Conservation (phyloP, 2,797 vertebrate genomes). For the Rhabdomys pumilio region DNA sequence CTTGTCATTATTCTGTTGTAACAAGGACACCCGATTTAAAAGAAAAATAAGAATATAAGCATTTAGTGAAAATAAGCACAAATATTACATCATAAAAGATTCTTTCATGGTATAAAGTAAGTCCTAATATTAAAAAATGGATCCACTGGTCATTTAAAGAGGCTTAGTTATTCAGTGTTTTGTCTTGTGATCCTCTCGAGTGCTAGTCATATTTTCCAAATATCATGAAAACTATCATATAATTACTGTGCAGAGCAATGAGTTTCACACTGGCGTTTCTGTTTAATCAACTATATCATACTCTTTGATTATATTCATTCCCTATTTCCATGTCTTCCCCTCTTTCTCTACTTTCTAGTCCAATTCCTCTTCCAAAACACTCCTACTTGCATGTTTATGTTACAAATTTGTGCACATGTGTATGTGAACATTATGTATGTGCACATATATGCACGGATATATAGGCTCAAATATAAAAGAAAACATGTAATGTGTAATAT, state of each 20-base stretch:
- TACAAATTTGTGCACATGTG: background rate
- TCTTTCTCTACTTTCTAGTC: background rate
- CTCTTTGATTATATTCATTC: background rate
- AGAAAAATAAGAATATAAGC: constrained; percentile 6
- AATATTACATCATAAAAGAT: background rate
- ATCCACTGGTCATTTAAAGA: background rate
- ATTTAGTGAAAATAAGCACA: background rate
- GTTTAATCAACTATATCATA: background rate
- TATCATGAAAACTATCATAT: no score
- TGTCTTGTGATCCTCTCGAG: background rate
- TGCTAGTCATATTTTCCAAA: background rate
- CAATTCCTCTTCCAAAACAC: background rate
- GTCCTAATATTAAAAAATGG: background rate
- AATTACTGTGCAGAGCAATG: background rate
- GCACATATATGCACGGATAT: no score
- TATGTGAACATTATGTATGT: background rate
- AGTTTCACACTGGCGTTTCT: background rate
- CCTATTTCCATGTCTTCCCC: background rate
- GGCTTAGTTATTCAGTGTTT: background rate
- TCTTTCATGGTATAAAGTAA: background rate
- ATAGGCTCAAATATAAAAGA: background rate
- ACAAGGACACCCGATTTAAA: background rate
- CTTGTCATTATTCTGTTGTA: constrained; percentile 16
- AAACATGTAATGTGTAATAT: background rate
- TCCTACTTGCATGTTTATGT: background rate